These are phyloP conservation scores for Clarias gariepinus DNA, from an alignment of 2,113 vertebrate genomes.

Conservation along the genomic window DNA sequence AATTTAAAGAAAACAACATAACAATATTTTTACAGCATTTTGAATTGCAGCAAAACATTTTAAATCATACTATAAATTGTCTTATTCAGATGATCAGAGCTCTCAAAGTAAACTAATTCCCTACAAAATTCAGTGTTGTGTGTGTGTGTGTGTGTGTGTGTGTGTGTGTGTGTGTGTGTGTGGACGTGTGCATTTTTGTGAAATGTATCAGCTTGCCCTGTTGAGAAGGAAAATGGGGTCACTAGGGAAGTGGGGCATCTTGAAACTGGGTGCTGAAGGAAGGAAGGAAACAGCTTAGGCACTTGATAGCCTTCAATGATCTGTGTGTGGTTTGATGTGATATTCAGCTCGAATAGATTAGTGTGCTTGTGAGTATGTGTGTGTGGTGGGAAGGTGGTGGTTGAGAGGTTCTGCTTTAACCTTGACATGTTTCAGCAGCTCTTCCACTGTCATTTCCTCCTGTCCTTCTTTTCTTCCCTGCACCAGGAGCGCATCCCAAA, in stretches of 20 bases:
- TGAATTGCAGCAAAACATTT: too few relatives aligned
- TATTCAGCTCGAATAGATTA: conserved; percentile 33
- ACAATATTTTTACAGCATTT: too few relatives aligned
- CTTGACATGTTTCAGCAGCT: conserved; percentile 79
- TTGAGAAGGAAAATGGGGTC: background rate
- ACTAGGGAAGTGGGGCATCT: conserved; percentile 12
- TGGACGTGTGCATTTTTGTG: background rate
- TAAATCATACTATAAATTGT: background rate
- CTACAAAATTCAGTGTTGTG: background rate
- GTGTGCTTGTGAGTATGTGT: conserved; percentile 40
- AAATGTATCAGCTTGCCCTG: conserved; percentile 3
- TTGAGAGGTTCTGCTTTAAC: conserved; percentile 62
- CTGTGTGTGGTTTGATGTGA: background rate
- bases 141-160: background rate
- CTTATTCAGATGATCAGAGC: background rate
- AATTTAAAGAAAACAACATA: conserved; percentile 9
- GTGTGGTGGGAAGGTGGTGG: conserved; percentile 22
- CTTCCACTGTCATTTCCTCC: conserved; percentile 80
- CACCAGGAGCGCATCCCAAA: conserved; percentile 79
- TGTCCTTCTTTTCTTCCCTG: conserved; percentile 61
- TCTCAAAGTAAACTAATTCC: background rate
- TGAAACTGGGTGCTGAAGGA: conserved; percentile 14
- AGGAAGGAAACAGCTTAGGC: conserved; percentile 16
- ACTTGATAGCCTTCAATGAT: conserved; percentile 23
- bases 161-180: background rate